Conservation (phyloP, 2,888 invertebrate genomes). For the Dermolepida albohirtum region DNA sequence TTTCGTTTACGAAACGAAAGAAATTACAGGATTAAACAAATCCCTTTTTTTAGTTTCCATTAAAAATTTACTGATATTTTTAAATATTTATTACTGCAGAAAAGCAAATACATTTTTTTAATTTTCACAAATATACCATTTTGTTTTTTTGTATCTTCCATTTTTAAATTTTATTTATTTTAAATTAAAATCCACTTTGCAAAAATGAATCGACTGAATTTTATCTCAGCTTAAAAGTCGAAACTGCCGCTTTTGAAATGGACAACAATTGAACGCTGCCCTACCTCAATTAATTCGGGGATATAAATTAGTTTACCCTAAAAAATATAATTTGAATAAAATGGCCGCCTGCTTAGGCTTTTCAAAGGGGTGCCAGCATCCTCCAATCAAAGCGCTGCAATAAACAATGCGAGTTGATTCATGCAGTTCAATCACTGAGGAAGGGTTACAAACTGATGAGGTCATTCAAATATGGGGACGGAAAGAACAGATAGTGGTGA, state of each 20-base stretch:
- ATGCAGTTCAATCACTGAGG: constrained; percentile 60
- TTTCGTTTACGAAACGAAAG: too few species aligned
- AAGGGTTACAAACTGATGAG: constrained; percentile 61
- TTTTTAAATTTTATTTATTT: too few species aligned
- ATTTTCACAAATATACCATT: too few species aligned
- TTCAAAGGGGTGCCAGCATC: constrained; percentile 47
- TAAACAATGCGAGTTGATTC: constrained; percentile 60
- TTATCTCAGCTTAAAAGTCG: not conserved
- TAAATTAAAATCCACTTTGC: too few species aligned
- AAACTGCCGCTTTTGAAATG: constrained; percentile 5
- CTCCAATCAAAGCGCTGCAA: constrained; percentile 56
- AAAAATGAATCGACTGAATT: not conserved
- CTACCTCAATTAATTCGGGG: constrained; percentile 32
- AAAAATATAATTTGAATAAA: constrained; percentile 50
- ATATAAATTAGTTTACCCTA: constrained; percentile 33
- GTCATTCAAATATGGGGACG: constrained; percentile 57
- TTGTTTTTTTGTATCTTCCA: too few species aligned
- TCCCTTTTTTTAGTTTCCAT: too few species aligned
- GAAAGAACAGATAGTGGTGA: constrained; percentile 28
- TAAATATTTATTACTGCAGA: too few species aligned
- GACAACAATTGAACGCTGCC: constrained; percentile 7
- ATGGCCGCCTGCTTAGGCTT: constrained; percentile 44
- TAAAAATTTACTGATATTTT: too few species aligned
- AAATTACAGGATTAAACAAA: too few species aligned
- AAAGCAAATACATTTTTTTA: too few species aligned